A percentile compares a stretch with the other conserved stretches of the same genome.
These are phyloP conservation scores for Tympanoctomys barrerae DNA, from an alignment of 2,797 vertebrate species.

Conservation along the genomic window DNA sequence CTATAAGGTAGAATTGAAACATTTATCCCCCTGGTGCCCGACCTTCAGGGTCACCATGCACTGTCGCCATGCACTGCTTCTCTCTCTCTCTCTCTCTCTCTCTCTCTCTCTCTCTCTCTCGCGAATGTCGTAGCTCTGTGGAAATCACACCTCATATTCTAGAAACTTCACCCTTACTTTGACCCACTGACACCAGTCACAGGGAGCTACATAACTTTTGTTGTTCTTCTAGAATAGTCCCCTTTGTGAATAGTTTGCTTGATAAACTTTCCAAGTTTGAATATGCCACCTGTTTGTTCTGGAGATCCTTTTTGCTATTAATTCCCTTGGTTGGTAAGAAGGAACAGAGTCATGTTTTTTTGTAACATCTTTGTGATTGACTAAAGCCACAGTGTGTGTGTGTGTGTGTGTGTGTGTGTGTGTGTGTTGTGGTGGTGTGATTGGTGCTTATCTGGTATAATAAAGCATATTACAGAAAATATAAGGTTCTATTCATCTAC, in stretches of 20 bases:
- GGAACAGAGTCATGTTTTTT: background rate
- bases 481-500: background rate
- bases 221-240: background rate
- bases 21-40: background rate
- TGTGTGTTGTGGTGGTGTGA: background rate
- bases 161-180: background rate
- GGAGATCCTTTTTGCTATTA: background rate
- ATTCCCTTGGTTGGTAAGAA: background rate
- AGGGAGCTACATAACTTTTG: rapidly evolving
- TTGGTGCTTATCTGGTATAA: background rate
- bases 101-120: background rate
- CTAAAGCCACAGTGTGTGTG: no score
- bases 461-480: background rate
- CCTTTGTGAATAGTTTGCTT: background rate
- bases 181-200: background rate
- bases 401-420: background rate
- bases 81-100: background rate
- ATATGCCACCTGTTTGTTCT: background rate
- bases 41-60: background rate
- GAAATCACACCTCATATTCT: background rate
- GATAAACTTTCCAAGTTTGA: background rate
- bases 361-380: background rate
- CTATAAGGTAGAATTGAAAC: background rate
- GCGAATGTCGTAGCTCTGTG: background rate
- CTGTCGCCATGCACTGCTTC: background rate